Percentiles rank a stretch among this genome's conserved stretches.
These are phyloP conservation scores for Umimayanthus chanpuru DNA, from an alignment of 92 coral and sea anemone species.

Conservation along the genomic window DNA sequence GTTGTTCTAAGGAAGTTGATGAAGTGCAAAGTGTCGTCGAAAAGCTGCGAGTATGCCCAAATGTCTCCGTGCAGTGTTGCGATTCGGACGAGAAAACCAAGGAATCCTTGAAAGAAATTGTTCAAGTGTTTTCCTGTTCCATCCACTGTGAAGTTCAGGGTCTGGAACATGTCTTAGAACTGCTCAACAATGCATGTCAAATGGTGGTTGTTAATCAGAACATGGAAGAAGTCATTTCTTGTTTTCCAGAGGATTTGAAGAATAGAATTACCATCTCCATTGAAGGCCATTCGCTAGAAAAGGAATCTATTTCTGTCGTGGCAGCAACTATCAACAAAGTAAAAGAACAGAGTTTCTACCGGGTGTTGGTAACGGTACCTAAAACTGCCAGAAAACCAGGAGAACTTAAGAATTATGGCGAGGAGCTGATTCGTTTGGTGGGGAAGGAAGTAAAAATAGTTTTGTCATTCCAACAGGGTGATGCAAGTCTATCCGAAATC, in stretches of 20 bases:
- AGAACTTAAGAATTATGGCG: constrained; percentile 12
- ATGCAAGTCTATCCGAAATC: constrained; percentile 29
- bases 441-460: constrained; percentile 34
- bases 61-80: constrained; percentile 17
- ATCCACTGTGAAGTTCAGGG: constrained; percentile 9
- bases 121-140: constrained; percentile 17
- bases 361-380: not conserved
- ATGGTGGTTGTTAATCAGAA: constrained; percentile 28
- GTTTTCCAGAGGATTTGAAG: constrained; percentile 23
- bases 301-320: constrained; percentile 7
- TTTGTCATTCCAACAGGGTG: not conserved
- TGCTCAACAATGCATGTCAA: constrained; percentile 41
- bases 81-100: constrained; percentile 41
- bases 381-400: constrained; percentile 3
- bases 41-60: constrained; percentile 43
- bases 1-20: not conserved
- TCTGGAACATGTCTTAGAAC: constrained; percentile 38
- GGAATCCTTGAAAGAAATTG: constrained; percentile 24
- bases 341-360: not conserved
- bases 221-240: constrained; percentile 1
- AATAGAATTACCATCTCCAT: constrained; percentile 2
- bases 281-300: not conserved
- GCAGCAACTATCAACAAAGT: constrained; percentile 25
- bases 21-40: constrained; percentile 16
- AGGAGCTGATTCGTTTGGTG: constrained; percentile 25